Base-by-base conservation (phyloP, 1,140 invertebrate genomes). In the Drosophila pruinosa region DNA sequence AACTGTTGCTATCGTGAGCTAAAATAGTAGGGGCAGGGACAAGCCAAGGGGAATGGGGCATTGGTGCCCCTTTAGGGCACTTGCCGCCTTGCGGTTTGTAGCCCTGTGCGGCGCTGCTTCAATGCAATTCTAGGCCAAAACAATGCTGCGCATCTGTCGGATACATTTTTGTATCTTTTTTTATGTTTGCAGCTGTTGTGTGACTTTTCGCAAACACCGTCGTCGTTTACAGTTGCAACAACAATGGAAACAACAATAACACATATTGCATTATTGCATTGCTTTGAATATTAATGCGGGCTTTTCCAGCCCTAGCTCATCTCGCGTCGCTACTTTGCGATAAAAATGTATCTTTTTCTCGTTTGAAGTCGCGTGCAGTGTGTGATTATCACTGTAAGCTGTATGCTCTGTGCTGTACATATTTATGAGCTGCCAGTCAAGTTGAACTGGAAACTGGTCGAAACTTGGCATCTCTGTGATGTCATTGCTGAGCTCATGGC, bases 281-380 rank as follows among this genome's bases (percentile, higher is more conserved):
- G 69, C 79, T 85, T 81, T 85, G 79, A 81, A 80, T 86, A 86
- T 86, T 73, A 86, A 85, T 77, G 56, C 56, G 41, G 69, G 34
- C 70, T 64, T 76, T 78, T 56, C 73, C 72, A 61, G 61, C 54
- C 43, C 38, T 3, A 36, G 48, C 52, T 28, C 64, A 65, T 62
- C 58, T 69, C 31, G 34, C 34, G 22, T 26, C 31, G 12, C 43
- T 39, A 43, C 50, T 68, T 63, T n/a, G n/a, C n/a, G 8, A 63
- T 50, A n/a, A 21, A 68, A 41, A 43, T 47, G 48, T 28, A 68
- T 72, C 67, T 80, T 72, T 50, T 1, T 17, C 31, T 47, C 14
- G 4, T 24, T 24, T 72, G 22, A 59, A 53, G 45, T 69, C 41
- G 19, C 41, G 17, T 41, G 34, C 12, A 22, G 7, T 54, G 14